These are phyloP conservation scores for Bombus ignitus DNA, from an alignment of 1,140 invertebrate species.

Conservation along the genomic window DNA sequence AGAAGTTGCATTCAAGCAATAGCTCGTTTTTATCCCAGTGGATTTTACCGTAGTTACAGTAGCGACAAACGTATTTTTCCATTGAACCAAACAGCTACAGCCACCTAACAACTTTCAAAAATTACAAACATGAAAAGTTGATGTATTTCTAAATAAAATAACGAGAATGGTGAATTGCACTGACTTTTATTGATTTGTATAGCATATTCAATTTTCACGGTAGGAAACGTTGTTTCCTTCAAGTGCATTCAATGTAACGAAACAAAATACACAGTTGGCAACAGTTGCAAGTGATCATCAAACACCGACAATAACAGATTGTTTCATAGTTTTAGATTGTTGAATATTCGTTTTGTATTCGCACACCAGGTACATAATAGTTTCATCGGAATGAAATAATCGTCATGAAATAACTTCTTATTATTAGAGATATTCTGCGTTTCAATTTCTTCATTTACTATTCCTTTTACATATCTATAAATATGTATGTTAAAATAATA, in stretches of 20 bases:
- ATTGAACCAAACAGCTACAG: not conserved
- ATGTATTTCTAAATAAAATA: not conserved
- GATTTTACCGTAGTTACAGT: not conserved
- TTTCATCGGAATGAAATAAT: too few species aligned
- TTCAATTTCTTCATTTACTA: too few species aligned
- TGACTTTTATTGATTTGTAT: not conserved
- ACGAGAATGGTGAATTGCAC: not conserved
- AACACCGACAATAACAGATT: too few species aligned
- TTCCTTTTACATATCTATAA: too few species aligned
- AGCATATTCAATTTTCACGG: not conserved
- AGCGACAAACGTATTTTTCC: not conserved
- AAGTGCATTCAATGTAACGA: not conserved
- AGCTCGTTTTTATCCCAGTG: not conserved
- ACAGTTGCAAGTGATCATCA: too few species aligned
- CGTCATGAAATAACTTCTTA: too few species aligned
- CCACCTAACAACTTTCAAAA: not conserved
- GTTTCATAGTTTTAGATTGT: too few species aligned
- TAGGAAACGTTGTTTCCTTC: not conserved
- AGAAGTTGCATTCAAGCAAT: not conserved
- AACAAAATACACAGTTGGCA: not conserved
- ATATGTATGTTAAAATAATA: too few species aligned
- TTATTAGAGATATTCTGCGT: too few species aligned
- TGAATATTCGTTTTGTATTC: too few species aligned
- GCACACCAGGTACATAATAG: too few species aligned
- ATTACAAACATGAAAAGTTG: not conserved